Evolutionary conservation across 1,140 invertebrate species (phyloP).

Genomic region (Callitettix versicolor): DNA sequence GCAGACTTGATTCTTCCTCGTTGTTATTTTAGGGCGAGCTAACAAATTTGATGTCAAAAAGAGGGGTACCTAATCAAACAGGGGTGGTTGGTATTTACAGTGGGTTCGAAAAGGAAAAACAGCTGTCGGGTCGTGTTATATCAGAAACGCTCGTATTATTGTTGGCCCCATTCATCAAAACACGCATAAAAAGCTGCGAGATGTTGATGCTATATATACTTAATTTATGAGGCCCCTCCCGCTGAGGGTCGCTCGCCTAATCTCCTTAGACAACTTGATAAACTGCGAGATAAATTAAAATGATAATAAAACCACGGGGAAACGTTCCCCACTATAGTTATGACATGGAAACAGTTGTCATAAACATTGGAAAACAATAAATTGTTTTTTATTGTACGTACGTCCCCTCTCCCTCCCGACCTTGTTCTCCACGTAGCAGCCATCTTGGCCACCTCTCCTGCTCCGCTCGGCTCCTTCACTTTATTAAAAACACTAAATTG

Average conservation of each 20-base stretch:
- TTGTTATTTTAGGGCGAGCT: slow-evolving; percentile 13
- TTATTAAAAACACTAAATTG: not conserved
- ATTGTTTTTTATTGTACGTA: slow-evolving; percentile 14
- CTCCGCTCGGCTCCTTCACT: not conserved
- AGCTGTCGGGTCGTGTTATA: slow-evolving; percentile 8
- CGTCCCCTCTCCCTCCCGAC: not conserved
- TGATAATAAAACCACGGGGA: slow-evolving; percentile 17
- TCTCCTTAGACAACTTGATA: slow-evolving; percentile 8
- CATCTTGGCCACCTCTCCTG: slow-evolving; percentile 9
- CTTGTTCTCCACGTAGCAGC: not conserved
- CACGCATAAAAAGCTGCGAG: too few relatives aligned
- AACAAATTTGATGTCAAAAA: slow-evolving; percentile 7
- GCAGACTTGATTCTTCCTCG: not conserved
- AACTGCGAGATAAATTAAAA: slow-evolving; percentile 18
- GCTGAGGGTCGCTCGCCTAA: not conserved
- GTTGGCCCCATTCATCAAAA: not conserved
- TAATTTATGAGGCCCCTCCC: not conserved
- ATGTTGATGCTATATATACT: not conserved
- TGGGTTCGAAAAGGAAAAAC: not conserved
- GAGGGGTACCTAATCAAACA: slow-evolving; percentile 11
- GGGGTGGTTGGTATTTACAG: not conserved
- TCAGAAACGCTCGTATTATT: not conserved
- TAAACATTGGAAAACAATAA: slow-evolving; percentile 19
- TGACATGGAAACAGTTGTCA: slow-evolving; percentile 14
- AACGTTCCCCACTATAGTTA: slow-evolving; percentile 10